phyloP scores from a whole-genome alignment of 2,888 invertebrate species.

The Caenorhabditis sp. region DNA sequence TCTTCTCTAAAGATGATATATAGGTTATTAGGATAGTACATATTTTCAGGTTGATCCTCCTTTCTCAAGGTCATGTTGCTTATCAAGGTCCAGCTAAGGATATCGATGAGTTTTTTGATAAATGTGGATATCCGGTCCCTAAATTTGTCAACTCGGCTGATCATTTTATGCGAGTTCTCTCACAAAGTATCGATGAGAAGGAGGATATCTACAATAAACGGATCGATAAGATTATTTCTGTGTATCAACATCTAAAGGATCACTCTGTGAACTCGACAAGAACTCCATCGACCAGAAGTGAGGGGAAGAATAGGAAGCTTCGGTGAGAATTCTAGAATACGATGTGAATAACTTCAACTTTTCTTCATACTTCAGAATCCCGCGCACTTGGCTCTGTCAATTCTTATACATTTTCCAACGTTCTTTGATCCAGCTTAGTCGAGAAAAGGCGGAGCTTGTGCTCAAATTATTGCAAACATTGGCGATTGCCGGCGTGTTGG shows the following conservation, averaged over 20 bases:
- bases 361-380: slow-evolving; percentile 7
- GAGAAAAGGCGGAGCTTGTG: slow-evolving; percentile 15
- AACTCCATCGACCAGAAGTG: slow-evolving; percentile 12
- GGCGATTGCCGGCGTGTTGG: neutral
- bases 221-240: slow-evolving; percentile 7
- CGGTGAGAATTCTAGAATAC: neutral
- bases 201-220: slow-evolving; percentile 37
- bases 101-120: slow-evolving; percentile 46
- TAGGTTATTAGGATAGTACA: too few relatives aligned
- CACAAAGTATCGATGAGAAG: slow-evolving; percentile 28
- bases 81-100: slow-evolving; percentile 53
- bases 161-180: slow-evolving; percentile 66
- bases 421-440: slow-evolving; percentile 18
- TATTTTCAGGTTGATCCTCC: slow-evolving; percentile 48
- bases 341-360: neutral
- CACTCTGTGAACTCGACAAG: slow-evolving; percentile 9
- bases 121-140: slow-evolving; percentile 58
- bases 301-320: neutral
- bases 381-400: slow-evolving; percentile 27
- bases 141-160: slow-evolving; percentile 65
- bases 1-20: too few relatives aligned
- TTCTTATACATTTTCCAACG: slow-evolving; percentile 28
- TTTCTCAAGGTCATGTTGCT: slow-evolving; percentile 51
- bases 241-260: slow-evolving; percentile 9
- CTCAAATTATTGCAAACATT: slow-evolving; percentile 1